Base-by-base conservation (phyloP, 2,888 invertebrate species). In the Phyllotreta cruciferae region DNA sequence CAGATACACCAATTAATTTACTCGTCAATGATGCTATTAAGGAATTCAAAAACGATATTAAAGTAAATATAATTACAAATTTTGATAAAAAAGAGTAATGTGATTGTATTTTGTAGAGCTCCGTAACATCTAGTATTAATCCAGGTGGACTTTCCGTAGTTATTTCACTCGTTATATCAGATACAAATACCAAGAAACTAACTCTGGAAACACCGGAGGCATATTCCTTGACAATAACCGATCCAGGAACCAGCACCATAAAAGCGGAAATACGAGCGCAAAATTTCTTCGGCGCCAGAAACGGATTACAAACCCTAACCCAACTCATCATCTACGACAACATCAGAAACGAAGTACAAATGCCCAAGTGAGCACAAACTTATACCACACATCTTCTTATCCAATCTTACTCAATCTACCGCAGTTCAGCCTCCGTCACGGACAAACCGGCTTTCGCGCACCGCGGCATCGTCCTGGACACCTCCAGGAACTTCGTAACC, bases 381-480 rank as follows among this genome's bases (percentile, higher is more conserved):
- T n/a, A n/a, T n/a, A n/a, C n/a, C n/a, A n/a, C n/a, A n/a, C n/a
- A 3, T n/a, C 6, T 38, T 6, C 34, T 35, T 35, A n/a, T n/a
- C n/a, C n/a, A 24, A 24, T 24, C 24, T 24, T 24, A 1, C 24
- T 24, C 24, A 24, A 1, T 24, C 24, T 4, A 24, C 4, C 24
- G 24, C 24, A 24, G 24, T 24, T 24, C 88, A 70, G 88, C 85
- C 0, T 77, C 80, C 7, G 86, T 93, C 10, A 78, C 79, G 1
- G 98, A 98, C 80, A 85, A 85, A 38, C 98, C 98, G 0, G 86
- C 86, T 0, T 98, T 93, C 81, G 87, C 90, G 0, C 94, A 96
- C 82, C 86, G 98, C 74, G 98, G 74, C 41, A 58, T 75, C 7
- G 50, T 74, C 14, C 79, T 98, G 56, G 98, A 98, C 78, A 96